Base-by-base conservation (phyloP, 2,888 invertebrate species). In the Oxyteleia sp. region DNA sequence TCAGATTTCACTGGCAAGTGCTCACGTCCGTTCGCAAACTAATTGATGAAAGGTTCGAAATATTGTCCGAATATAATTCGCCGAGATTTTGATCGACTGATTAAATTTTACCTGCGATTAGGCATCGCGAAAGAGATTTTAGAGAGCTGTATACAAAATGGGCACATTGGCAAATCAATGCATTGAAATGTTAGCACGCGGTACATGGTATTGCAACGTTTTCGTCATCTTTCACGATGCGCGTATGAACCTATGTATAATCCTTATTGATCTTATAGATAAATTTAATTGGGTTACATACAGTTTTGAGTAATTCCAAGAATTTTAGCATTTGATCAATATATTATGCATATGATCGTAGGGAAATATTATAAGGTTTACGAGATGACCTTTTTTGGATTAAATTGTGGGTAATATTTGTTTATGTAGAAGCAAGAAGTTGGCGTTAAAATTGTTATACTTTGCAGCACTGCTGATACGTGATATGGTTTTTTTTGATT, bases 71-170 rank as follows among this genome's bases (percentile, higher is more conserved):
- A 23, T 23, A 5, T 23, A n/a, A n/a, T 23, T 23, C 23, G 23
- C 3, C 23, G 23, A 23, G 23, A 23, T 23, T 23, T 23, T 23
- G 23, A 23, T 23, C 2, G 5, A 23, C 3, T 23, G 23, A 23
- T 23, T 13, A 51, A 26, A 4, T 26, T 5, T 59, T 59, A 59
- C 41, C 59, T 59, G 59, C 3, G 1, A 57, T 7, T 59, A 23
- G 41, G 1, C n/a, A 59, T 38, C 35, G 35, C n/a, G 41, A 23
- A 23, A 41, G 59, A 23, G 4, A 18, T 35, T 59, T 59, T 23
- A 13, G 23, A 23, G 23, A 59, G 41, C 59, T 59, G 23, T 23
- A 59, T 41, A n/a, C 23, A 41, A 59, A 20, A 59, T 35, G 32
- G 29, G 32, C 29, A 53, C 32, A 18, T 16, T 32, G 32, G 7